A percentile compares a stretch with the other conserved stretches of the same genome.
These are phyloP conservation scores for Cheiracanthium punctorium DNA, from an alignment of 2,888 invertebrate species.

Conservation along the genomic window DNA sequence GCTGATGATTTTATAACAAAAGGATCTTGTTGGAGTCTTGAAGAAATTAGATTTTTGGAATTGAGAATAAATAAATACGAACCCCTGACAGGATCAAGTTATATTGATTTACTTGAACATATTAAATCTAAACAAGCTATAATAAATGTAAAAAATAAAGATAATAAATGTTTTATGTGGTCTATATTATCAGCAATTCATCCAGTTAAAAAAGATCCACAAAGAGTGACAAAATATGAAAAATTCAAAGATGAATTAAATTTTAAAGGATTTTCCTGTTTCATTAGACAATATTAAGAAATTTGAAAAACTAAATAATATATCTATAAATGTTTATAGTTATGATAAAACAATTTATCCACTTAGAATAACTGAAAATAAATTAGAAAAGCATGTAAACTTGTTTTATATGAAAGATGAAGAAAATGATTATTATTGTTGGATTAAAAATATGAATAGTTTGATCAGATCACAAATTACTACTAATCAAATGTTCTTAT, in stretches of 20 bases:
- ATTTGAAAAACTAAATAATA: constrained; percentile 32
- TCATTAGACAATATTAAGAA: neutral
- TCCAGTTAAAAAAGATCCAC: constrained; percentile 36
- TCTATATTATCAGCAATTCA: constrained; percentile 67
- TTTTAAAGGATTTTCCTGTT: constrained; percentile 23
- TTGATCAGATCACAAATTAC: neutral
- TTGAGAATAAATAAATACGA: constrained; percentile 53
- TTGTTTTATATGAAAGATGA: neutral
- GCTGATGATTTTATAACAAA: neutral
- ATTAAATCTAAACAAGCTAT: constrained; percentile 65
- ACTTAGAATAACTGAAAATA: neutral
- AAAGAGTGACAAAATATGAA: neutral
- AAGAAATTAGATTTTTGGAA: neutral
- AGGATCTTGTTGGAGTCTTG: constrained; percentile 5
- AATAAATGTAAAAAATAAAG: constrained; percentile 71
- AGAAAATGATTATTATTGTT: neutral
- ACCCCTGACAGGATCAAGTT: constrained; percentile 67
- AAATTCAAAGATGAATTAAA: neutral
- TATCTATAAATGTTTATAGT: constrained; percentile 18
- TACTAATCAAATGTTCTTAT: neutral
- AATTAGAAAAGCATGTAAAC: constrained; percentile 1
- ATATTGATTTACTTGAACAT: constrained; percentile 59
- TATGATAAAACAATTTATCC: neutral
- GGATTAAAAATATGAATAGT: neutral
- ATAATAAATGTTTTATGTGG: constrained; percentile 71